phyloP scores from a whole-genome alignment of 2,113 vertebrate species.

The Ceratotherium simum region DNA sequence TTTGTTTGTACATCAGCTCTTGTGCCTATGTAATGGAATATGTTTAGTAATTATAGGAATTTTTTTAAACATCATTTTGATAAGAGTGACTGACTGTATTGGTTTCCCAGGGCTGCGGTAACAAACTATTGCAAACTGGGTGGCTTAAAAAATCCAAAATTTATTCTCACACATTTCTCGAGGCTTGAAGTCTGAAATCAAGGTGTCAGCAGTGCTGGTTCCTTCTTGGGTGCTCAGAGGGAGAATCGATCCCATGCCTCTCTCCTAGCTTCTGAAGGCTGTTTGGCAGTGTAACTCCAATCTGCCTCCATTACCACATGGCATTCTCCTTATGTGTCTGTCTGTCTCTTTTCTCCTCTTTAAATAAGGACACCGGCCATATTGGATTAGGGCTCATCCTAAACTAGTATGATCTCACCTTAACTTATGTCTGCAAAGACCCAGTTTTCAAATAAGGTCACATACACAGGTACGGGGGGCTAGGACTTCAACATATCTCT shows the following conservation, averaged over 20 bases:
- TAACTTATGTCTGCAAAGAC: not conserved
- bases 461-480: not conserved
- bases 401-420: not conserved
- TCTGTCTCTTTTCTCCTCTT: not conserved
- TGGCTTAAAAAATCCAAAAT: not conserved
- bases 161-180: not conserved
- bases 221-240: not conserved
- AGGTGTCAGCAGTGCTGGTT: rapidly evolving
- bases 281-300: rapidly evolving
- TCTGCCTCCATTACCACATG: not conserved
- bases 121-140: not conserved
- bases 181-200: not conserved
- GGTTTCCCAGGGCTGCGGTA: not conserved
- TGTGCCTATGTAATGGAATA: not conserved
- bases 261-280: no score
- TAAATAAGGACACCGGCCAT: not conserved
- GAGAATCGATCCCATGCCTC: not conserved
- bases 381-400: not conserved
- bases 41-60: not conserved
- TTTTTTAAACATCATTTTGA: not conserved
- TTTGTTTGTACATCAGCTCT: not conserved
- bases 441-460: not conserved
- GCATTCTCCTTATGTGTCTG: not conserved
- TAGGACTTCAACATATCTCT: not conserved
- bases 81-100: not conserved